phyloP scores from a whole-genome alignment of 1,140 invertebrate species.

The Augochlora pura region DNA sequence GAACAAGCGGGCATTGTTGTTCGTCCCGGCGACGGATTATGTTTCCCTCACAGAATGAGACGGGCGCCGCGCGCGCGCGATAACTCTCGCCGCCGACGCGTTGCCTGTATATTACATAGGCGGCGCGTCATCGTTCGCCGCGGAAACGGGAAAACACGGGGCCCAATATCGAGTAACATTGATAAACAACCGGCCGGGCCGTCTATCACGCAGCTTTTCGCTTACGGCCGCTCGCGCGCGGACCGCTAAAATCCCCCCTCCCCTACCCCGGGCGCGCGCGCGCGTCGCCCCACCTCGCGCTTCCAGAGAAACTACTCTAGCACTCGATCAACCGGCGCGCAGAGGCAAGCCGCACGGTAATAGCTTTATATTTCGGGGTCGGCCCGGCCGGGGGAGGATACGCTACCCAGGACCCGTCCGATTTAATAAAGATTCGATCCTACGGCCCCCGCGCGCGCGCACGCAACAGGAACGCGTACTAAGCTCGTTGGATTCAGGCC shows the following conservation, averaged over 20 bases:
- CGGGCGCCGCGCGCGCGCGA: neutral
- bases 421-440: neutral
- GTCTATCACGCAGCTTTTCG: constrained; percentile 23
- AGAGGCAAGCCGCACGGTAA: neutral
- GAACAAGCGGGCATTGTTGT: too few species aligned
- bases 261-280: too few species aligned
- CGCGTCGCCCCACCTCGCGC: neutral
- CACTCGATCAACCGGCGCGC: neutral
- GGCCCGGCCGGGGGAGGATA: neutral
- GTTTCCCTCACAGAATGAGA: constrained; percentile 23
- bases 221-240: neutral
- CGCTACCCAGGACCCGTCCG: neutral
- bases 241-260: neutral
- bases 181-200: constrained; percentile 34
- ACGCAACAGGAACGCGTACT: neutral
- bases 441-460: too few species aligned
- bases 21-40: neutral
- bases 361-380: constrained; percentile 2
- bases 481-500: neutral
- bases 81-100: constrained; percentile 15
- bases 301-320: neutral
- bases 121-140: constrained; percentile 1
- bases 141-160: neutral
- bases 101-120: constrained; percentile 1
- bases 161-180: constrained; percentile 38